Evolutionary conservation across 2,113 vertebrate species (phyloP), one percentile per base, ranked within the genome.

Genomic region (Lamprologus speciosus): DNA sequence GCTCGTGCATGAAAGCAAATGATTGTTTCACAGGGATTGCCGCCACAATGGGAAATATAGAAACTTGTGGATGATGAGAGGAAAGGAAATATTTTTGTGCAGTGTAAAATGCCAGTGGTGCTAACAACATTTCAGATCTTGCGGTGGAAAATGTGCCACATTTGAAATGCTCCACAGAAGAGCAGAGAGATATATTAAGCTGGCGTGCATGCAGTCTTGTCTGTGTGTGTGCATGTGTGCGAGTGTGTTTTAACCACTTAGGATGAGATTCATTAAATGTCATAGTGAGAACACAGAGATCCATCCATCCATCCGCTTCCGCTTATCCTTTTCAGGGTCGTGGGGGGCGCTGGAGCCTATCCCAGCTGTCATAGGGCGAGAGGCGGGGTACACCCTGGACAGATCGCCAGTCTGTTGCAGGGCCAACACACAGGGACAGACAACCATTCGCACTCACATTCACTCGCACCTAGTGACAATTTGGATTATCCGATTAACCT

Each of bases 61-160:
- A 86, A 83, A 90, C 68, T 28, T 90, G 82, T 31, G 50, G 85
- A 83, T 91, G 89, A 87, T 75, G 85, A 90, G 89, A 68, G 33
- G 73, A 68, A 60, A 47, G 26, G 86, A 90, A 92, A 87, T 82
- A 81, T 58, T 85, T 78, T 53, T 26, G 35, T 37, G 81, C 33
- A 51, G 35, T 45, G 55, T 63, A 33, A 89, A 89, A 82, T 80
- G 57, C 87, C 81, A 40, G 58, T 37, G 45, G 84, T 81, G 54
- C 60, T 57, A 78, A 80, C 53, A 85, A 87, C 58, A 83, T 70
- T 3, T 81, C 45, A 73, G 65, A 83, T 90, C 28, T 81, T n/a
- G 33, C 51, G 26, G 84, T 9, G 19, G 50, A 54, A 82, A 33
- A 90, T 68, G 40, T 87, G 26, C 63, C 84, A 85, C 45, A 82